Evolutionary conservation across 1,140 invertebrate species (phyloP).

Genomic region (Pantala flavescens): DNA sequence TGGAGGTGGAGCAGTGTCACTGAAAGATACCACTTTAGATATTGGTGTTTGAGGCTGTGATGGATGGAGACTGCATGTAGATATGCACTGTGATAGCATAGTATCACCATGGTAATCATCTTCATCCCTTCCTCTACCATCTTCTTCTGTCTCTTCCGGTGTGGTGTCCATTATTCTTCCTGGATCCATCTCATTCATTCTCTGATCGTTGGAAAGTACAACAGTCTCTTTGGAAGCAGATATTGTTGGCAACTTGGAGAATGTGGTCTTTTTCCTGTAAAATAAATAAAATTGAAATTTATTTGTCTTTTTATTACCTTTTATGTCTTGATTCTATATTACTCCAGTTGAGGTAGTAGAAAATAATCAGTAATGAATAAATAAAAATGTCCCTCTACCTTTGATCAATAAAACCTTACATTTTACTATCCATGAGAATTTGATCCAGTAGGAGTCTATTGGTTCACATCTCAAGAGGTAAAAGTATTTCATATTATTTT

Average conservation of each 20-base stretch:
- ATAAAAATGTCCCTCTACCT: no score
- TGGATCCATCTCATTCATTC: neutral
- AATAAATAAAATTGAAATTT: neutral
- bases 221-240: slow-evolving; percentile 17
- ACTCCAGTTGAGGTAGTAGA: no score
- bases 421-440: no score
- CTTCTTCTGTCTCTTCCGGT: slow-evolving; percentile 11
- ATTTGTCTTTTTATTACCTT: neutral
- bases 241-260: slow-evolving; percentile 19
- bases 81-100: neutral
- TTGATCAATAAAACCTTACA: no score
- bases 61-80: neutral
- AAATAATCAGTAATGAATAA: no score
- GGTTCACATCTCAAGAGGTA: no score
- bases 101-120: neutral
- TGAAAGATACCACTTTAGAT: slow-evolving; percentile 37
- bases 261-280: slow-evolving; percentile 27
- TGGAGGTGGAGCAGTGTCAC: slow-evolving; percentile 26
- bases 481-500: no score
- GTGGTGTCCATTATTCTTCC: neutral
- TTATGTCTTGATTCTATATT: no score
- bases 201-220: neutral
- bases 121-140: neutral
- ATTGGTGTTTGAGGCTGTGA: neutral
- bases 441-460: no score